Evolutionary conservation across 2,888 invertebrate genomes (phyloP), one percentile per base, ranked within the genome.

Genomic region (Helicoverpa assulta): DNA sequence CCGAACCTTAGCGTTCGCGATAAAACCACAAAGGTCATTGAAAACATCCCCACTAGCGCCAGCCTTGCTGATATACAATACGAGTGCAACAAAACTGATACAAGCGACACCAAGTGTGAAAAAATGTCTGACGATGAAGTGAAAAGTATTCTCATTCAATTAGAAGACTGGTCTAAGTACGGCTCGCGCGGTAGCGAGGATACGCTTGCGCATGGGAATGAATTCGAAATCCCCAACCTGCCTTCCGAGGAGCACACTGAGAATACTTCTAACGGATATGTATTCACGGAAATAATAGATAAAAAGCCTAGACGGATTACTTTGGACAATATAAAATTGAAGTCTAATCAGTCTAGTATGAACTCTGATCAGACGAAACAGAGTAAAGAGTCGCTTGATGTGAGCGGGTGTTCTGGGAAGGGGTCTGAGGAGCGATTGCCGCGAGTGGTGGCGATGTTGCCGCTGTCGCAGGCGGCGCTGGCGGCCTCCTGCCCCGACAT

Each of bases 261-360:
- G n/a, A 84, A 78, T 18, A 83, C 83, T 19, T 67, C 77, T 2
- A 86, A 85, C 68, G 91, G 90, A 68, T 92, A 93, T 72, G 87
- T 96, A 5, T 96, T 96, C 81, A 95, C 93, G 80, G 96, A 96
- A 88, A 95, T 96, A 53, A 86, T 95, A 12, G 92, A 95, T 57
- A 92, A 92, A 65, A 96, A 95, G 81, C 95, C 96, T 18, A 95
- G 94, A 76, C 91, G 91, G 68, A 95, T 96, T 52, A 95, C 94
- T 0, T 86, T 95, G 5, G 95, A 95, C 52, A 95, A 93, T 75
- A 95, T 95, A 51, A 91, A 84, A 75, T 69, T 94, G 50, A 94
- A 90, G 76, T 91, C 92, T 7, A 91, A 89, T 67, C 91, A 91
- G 47, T 90, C 92, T 0, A 93, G 90, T 72, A 77, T 87, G 40